These are phyloP conservation scores for Polypterus senegalus DNA, from an alignment of 2,113 vertebrate genomes.

Conservation along the genomic window DNA sequence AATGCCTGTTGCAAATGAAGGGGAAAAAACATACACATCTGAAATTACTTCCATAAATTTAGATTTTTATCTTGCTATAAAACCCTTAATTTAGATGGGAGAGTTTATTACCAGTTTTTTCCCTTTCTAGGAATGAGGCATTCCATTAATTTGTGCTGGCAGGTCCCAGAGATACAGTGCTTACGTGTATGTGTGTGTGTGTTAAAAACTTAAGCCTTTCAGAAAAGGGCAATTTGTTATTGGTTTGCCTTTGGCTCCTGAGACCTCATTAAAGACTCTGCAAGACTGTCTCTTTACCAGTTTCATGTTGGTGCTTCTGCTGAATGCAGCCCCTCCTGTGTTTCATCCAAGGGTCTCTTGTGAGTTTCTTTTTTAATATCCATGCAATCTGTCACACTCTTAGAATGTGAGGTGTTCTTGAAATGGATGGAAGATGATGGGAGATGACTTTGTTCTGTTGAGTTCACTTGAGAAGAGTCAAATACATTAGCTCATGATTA, in stretches of 20 bases:
- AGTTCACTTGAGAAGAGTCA: too few relatives aligned
- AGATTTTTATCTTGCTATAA: constrained; percentile 33
- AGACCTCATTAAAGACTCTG: constrained; percentile 54
- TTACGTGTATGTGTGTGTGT: neutral
- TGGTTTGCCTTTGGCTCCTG: constrained; percentile 52
- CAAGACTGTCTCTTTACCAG: constrained; percentile 36
- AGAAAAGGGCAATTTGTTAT: constrained; percentile 45
- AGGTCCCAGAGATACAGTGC: constrained; percentile 27
- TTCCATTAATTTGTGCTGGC: constrained; percentile 56
- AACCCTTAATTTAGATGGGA: constrained; percentile 51
- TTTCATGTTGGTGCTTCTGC: constrained; percentile 35
- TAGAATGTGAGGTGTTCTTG: too few relatives aligned
- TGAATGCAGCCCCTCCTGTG: constrained; percentile 30
- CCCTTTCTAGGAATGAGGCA: constrained; percentile 43
- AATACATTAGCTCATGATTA: too few relatives aligned
- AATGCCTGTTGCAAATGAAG: constrained; percentile 30
- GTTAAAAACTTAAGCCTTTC: constrained; percentile 15
- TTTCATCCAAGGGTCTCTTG: too few relatives aligned
- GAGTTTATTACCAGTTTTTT: constrained; percentile 48
- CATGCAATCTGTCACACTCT: too few relatives aligned
- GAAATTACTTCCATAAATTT: constrained; percentile 57
- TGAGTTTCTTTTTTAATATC: too few relatives aligned
- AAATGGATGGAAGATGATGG: too few relatives aligned
- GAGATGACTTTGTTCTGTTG: too few relatives aligned
- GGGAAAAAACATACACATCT: constrained; percentile 39